A percentile compares a stretch with the other conserved stretches of the same genome.
phyloP scores from a whole-genome alignment of 2,113 vertebrate species.

The Sebastes schlegelii region DNA sequence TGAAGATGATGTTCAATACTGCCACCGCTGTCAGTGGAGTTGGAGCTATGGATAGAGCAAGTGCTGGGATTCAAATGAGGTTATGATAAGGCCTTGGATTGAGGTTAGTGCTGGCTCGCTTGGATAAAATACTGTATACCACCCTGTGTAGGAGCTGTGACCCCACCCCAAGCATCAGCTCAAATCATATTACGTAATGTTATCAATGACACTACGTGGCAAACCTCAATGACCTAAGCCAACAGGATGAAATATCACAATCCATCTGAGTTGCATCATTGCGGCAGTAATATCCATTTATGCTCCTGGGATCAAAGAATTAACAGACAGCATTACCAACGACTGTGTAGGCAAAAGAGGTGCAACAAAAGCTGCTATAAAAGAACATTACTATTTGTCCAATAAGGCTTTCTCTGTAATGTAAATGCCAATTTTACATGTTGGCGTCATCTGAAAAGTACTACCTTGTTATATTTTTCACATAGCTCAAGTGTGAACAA shows the following conservation, averaged over 20 bases:
- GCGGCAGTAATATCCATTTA: slow-evolving; percentile 15
- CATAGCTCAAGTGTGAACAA: neutral
- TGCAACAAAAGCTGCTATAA: slow-evolving; percentile 1
- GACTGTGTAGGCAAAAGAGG: neutral
- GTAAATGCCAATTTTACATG: neutral
- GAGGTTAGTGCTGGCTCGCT: neutral
- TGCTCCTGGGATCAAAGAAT: slow-evolving; percentile 18
- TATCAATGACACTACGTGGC: slow-evolving; percentile 28
- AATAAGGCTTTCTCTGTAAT: neutral
- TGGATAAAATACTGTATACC: neutral
- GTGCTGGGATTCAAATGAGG: neutral
- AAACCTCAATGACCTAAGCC: slow-evolving; percentile 16
- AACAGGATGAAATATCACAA: slow-evolving; percentile 21
- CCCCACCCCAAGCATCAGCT: neutral
- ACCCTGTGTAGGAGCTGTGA: slow-evolving; percentile 8
- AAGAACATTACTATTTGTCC: neutral
- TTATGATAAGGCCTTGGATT: slow-evolving; percentile 8
- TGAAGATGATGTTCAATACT: neutral
- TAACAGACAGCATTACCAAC: slow-evolving; percentile 14
- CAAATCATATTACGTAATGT: slow-evolving; percentile 29
- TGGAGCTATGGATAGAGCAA: neutral
- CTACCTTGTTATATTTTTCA: no score
- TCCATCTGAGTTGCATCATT: slow-evolving; percentile 9
- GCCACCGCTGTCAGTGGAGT: neutral
- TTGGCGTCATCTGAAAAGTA: neutral